Evolutionary conservation across 1,140 invertebrate genomes (phyloP).

Genomic region (Ceratitis capitata): DNA sequence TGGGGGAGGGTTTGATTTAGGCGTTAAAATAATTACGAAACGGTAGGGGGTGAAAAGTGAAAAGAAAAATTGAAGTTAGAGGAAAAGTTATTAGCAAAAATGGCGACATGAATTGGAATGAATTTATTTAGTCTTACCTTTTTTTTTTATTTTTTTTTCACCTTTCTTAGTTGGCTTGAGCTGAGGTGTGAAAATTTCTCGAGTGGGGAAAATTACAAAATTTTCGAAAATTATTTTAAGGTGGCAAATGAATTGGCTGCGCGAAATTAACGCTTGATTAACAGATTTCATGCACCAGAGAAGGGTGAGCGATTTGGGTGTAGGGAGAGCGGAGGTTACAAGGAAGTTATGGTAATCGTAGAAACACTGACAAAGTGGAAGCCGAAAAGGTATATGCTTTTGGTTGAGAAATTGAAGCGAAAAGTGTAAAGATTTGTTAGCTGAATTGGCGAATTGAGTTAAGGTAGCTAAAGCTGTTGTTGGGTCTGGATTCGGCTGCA

Average conservation of each 20-base stretch:
- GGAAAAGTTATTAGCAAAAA: background rate
- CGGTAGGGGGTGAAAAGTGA: background rate
- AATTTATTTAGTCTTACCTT: background rate
- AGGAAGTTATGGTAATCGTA: background rate
- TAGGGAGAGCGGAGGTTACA: background rate
- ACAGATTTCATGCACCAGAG: background rate
- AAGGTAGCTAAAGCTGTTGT: background rate
- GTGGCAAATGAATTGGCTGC: background rate
- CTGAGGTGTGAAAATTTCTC: background rate
- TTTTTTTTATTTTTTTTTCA: background rate
- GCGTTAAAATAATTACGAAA: background rate
- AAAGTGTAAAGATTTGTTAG: background rate
- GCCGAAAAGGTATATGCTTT: background rate
- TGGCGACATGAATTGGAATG: background rate
- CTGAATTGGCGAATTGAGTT: background rate
- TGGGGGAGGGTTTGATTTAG: background rate
- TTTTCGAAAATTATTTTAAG: background rate
- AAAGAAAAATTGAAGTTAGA: background rate
- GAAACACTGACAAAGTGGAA: background rate
- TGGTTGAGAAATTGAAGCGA: background rate
- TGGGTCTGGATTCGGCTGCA: background rate
- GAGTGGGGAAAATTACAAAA: background rate
- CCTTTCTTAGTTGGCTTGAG: background rate
- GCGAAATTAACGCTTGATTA: slow-evolving; percentile 13
- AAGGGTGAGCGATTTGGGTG: background rate